Percentiles rank a stretch among this genome's conserved stretches.
These are phyloP conservation scores for Pithys albifrons DNA, from an alignment of 2,113 vertebrate species.

Conservation along the genomic window DNA sequence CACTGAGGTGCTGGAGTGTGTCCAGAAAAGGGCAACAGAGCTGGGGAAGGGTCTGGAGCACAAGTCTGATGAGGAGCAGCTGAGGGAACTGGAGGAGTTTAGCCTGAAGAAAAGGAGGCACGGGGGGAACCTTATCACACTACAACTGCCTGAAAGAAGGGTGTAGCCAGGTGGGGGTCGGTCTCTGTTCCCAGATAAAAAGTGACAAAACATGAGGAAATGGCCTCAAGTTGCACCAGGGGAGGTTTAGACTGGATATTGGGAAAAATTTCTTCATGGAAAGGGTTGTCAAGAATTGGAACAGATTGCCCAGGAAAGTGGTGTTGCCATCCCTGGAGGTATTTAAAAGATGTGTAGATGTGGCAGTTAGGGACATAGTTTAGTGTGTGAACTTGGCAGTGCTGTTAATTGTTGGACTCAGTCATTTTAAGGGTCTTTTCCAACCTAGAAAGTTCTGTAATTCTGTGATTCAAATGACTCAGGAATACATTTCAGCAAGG, in stretches of 20 bases:
- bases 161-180: fast-evolving
- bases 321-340: background rate
- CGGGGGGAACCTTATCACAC: background rate
- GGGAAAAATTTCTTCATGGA: background rate
- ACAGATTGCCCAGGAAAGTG: background rate
- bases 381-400: background rate
- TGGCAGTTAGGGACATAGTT: background rate
- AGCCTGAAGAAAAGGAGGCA: background rate
- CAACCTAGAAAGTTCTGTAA: background rate
- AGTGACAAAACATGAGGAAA: background rate
- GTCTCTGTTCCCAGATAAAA: background rate
- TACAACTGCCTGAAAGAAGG: background rate
- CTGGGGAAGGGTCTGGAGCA: background rate
- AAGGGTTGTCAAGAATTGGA: background rate
- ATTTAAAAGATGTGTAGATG: background rate
- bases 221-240: background rate
- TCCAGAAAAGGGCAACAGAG: fast-evolving
- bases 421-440: background rate
- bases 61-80: background rate
- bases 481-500: background rate
- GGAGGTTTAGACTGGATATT: background rate
- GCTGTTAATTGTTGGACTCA: background rate
- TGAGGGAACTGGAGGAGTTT: background rate
- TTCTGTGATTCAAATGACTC: background rate
- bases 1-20: fast-evolving